Base-by-base conservation (phyloP, 2,113 vertebrate genomes). In the Leptobrachium ailaonicum region DNA sequence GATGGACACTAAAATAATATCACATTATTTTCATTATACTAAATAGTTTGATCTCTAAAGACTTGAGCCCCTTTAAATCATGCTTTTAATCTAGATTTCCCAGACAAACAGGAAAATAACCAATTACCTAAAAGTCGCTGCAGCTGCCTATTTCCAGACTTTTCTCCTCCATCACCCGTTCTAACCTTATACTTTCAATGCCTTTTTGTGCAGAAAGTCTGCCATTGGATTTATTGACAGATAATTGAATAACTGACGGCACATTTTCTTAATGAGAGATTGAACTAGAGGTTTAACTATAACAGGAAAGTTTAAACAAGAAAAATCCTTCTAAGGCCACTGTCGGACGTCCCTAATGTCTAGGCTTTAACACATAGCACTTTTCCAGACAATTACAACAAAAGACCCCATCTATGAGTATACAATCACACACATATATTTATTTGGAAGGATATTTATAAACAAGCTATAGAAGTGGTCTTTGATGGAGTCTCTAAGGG, bases 401-500 rank as follows among this genome's bases (percentile, higher is more conserved):
- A 32, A 32, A 32, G 20, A 32, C 20, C 20, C 20, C 20, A 32
- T 32, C 20, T 32, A 32, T 32, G 20, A 32, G 20, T 32, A 32
- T 32, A 32, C 20, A 32, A 32, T 32, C 66, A 62, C 72, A 62
- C 64, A 60, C n/a, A 42, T 10, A 58, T 20, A 50, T 8, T 50
- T 50, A 50, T 50, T 50, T 50, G 47, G 47, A 50, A 50, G 47
- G 4, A 50, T 50, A 50, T 50, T 50, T 66, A 0, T 0, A 84
- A 80, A 71, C 83, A 58, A 62, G 78, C 79, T 41, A 81, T 60
- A 45, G 12, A 53, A 75, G n/a, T 62, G 66, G 20, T 63, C 83
- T 90, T 88, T 89, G 87, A 89, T 88, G 82, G 6, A 1, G 45
- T 41, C 62, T 63, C 76, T 63, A 82, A 86, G 85, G 87, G 85